Conservation (phyloP, 1,140 invertebrate genomes). For the Hyposmocoma kahamanoa region DNA sequence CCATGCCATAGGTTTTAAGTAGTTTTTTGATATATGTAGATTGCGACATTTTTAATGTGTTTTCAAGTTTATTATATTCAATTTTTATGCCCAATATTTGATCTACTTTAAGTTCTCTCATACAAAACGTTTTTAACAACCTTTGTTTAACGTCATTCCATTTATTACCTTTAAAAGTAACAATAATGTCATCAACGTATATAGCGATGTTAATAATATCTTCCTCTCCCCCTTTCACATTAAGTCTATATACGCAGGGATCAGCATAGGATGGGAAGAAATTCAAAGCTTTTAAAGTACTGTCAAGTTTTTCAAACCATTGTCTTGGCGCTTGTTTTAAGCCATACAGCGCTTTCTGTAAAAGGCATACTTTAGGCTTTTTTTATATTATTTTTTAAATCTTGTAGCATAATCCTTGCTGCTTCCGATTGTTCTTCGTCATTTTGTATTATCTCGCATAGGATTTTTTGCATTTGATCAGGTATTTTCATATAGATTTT, state of each 20-base stretch:
- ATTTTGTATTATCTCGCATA: too few relatives aligned
- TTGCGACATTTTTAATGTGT: constrained; percentile 13
- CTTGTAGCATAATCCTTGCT: too few relatives aligned
- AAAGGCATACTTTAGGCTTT: constrained; percentile 10
- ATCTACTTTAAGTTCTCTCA: constrained; percentile 17
- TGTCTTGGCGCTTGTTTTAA: constrained; percentile 18
- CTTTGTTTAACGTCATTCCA: constrained; percentile 15
- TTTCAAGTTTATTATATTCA: constrained; percentile 3
- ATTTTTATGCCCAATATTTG: constrained; percentile 22
- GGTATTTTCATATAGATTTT: constrained; percentile 4
- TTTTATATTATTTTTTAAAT: not conserved
- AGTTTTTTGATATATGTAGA: constrained; percentile 21
- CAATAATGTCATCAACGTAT: constrained; percentile 50
- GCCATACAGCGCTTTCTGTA: constrained; percentile 21
- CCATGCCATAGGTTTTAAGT: constrained; percentile 11
- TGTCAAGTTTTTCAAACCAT: constrained; percentile 19
- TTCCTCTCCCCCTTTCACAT: constrained; percentile 17
- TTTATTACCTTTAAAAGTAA: constrained; percentile 30
- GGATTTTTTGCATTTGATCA: too few relatives aligned
- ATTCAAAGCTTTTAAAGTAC: constrained; percentile 19
- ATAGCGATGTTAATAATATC: constrained; percentile 28
- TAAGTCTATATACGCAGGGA: constrained; percentile 35
- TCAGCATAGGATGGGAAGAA: constrained; percentile 37
- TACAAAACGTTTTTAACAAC: constrained; percentile 20
- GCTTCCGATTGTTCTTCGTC: too few relatives aligned